Conservation (phyloP, 2,113 vertebrate genomes). For the Notarius quadriscutis region DNA sequence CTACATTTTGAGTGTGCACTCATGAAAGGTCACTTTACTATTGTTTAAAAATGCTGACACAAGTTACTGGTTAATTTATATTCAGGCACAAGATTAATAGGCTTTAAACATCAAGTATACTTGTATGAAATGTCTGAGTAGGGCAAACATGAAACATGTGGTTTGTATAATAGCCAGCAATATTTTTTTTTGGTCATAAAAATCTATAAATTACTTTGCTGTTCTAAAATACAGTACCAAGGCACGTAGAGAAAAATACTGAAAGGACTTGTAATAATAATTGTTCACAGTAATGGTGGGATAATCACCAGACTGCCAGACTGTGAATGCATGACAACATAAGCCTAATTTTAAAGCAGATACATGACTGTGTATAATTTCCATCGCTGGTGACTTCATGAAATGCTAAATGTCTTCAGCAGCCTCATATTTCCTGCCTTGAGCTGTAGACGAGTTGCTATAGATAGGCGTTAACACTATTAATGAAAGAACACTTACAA, state of each 20-base stretch:
- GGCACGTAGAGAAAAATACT: neutral
- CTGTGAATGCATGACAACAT: neutral
- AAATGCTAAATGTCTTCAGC: neutral
- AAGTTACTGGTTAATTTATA: neutral
- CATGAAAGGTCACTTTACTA: neutral
- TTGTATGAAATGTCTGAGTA: neutral
- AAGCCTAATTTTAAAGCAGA: neutral
- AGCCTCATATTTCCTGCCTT: neutral
- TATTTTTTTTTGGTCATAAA: neutral
- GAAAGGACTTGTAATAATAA: neutral
- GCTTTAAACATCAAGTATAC: neutral
- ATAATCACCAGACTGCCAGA: neutral
- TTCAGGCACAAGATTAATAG: neutral
- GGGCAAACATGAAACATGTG: neutral
- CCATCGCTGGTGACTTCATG: neutral
- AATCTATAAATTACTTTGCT: neutral
- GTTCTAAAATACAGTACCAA: neutral
- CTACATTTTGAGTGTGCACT: neutral
- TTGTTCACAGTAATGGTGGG: neutral
- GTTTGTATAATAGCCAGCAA: neutral
- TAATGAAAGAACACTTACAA: neutral
- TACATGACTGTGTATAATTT: neutral
- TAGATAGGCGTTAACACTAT: neutral
- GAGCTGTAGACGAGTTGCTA: neutral
- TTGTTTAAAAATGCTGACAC: neutral